Conservation (phyloP, 2,797 vertebrate species). For the Anas georgica region DNA sequence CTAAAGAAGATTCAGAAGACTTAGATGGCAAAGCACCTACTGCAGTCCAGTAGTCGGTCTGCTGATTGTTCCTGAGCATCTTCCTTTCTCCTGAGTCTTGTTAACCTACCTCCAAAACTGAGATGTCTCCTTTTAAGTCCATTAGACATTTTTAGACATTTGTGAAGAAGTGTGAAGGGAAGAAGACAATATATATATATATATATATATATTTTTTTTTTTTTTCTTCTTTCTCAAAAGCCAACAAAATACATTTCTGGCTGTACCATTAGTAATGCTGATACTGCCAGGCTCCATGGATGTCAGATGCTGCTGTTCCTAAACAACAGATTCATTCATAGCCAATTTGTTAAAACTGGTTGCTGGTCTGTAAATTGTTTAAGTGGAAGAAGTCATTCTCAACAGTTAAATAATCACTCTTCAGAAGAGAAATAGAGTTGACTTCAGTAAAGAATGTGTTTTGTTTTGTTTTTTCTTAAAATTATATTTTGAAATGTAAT, state of each 20-base stretch:
- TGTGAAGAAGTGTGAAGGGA: background rate
- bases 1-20: background rate
- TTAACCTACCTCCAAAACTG: background rate
- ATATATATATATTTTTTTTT: too few species aligned
- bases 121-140: background rate
- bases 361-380: background rate
- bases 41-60: background rate
- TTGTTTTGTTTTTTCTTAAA: background rate
- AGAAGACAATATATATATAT: too few species aligned
- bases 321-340: background rate
- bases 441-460: background rate
- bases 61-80: background rate
- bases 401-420: conserved; percentile 6
- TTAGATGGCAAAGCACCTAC: background rate
- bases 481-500: background rate
- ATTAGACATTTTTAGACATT: background rate
- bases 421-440: background rate
- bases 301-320: background rate
- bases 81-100: background rate
- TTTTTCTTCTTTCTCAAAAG: background rate
- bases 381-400: background rate
- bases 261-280: background rate
- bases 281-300: background rate
- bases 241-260: background rate
- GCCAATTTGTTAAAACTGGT: background rate